Evolutionary conservation across 2,888 invertebrate species (phyloP).

Genomic region (Diaprepes abbreviatus): DNA sequence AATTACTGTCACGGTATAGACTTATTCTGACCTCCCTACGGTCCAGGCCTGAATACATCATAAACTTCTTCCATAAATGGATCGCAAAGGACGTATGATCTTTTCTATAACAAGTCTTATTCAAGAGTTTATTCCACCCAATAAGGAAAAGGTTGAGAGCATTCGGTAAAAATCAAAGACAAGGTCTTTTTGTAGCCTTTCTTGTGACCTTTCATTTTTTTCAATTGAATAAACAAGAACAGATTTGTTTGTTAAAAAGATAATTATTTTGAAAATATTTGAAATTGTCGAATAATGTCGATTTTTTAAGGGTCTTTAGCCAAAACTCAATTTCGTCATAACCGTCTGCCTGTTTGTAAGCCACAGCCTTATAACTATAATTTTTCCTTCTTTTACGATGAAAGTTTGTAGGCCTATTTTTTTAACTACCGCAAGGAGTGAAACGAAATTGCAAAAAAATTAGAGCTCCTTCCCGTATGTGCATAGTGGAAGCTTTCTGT

Average conservation of each 20-base stretch:
- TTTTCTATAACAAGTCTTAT: constrained; percentile 9
- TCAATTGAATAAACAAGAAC: not conserved
- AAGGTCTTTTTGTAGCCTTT: constrained; percentile 21
- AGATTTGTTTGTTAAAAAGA: not conserved
- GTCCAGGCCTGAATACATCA: constrained; percentile 18
- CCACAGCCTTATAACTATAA: too few relatives aligned
- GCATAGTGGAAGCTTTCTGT: too few relatives aligned
- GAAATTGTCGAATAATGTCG: too few relatives aligned
- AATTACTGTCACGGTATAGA: too few relatives aligned
- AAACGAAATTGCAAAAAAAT: too few relatives aligned
- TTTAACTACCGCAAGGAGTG: too few relatives aligned
- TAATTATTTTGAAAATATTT: not conserved
- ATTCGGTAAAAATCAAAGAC: constrained; percentile 17
- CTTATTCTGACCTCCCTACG: not conserved
- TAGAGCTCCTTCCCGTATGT: too few relatives aligned
- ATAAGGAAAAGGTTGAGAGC: constrained; percentile 27
- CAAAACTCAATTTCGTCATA: too few relatives aligned
- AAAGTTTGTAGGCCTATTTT: too few relatives aligned
- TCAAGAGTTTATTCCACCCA: constrained; percentile 25
- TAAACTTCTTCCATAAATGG: constrained; percentile 23
- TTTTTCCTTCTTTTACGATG: too few relatives aligned
- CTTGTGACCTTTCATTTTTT: constrained; percentile 11
- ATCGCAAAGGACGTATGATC: constrained; percentile 14
- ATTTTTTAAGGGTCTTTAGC: too few relatives aligned
- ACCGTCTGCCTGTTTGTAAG: too few relatives aligned